Conservation (phyloP, 2,113 vertebrate species). For the Phaethornis superciliosus region DNA sequence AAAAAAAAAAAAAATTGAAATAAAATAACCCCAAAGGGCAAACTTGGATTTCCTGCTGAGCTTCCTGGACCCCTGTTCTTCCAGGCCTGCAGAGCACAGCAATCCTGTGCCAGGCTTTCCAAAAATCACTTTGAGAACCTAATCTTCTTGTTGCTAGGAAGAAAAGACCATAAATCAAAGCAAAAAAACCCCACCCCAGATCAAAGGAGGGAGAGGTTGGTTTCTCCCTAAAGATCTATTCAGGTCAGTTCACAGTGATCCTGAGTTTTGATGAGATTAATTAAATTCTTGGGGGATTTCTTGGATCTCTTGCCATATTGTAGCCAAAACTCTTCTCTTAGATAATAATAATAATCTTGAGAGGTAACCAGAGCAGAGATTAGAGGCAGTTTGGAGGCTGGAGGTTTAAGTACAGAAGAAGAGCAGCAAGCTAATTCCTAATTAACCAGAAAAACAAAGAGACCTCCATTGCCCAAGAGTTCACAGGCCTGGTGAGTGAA, state of each 20-base stretch:
- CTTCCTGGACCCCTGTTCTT: neutral
- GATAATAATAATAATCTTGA: neutral
- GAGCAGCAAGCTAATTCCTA: neutral
- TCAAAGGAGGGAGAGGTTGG: neutral
- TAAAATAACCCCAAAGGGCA: neutral
- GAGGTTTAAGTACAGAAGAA: neutral
- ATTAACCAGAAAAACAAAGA: neutral
- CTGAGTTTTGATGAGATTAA: neutral
- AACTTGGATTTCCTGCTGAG: neutral
- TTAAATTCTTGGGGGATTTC: neutral
- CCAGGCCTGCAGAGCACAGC: accelerated
- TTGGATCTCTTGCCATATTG: neutral
- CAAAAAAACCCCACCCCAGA: neutral
- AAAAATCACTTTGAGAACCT: neutral
- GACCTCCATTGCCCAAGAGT: neutral
- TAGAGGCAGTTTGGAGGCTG: neutral
- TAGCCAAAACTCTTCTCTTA: neutral
- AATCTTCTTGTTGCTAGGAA: neutral
- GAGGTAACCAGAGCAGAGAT: neutral
- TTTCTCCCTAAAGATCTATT: neutral
- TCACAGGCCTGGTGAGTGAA: neutral
- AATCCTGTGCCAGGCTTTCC: neutral
- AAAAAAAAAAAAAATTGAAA: neutral
- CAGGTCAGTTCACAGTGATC: neutral
- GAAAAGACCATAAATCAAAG: neutral